phyloP scores from a whole-genome alignment of 2,797 vertebrate species.

The Sebastes baramenuke region DNA sequence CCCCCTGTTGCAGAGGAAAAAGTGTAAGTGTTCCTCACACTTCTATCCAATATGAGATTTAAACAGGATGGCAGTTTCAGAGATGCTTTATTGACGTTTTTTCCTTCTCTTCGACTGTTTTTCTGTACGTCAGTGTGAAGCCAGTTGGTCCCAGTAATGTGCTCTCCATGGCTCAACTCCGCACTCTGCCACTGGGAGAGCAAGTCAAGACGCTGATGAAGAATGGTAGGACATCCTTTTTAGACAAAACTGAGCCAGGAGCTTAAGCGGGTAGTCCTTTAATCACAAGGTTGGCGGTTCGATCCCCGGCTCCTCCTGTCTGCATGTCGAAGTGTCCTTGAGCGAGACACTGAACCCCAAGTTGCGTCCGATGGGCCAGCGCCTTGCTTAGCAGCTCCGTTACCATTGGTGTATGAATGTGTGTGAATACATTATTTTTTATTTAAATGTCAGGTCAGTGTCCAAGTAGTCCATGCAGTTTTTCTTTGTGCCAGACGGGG shows the following conservation, averaged over 20 bases:
- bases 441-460: too few relatives aligned
- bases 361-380: too few relatives aligned
- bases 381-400: not conserved
- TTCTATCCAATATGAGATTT: not conserved
- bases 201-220: conserved; percentile 98
- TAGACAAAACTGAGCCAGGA: not conserved
- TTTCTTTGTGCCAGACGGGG: not conserved
- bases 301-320: too few relatives aligned
- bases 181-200: conserved; percentile 92
- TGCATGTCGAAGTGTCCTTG: too few relatives aligned
- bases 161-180: conserved; percentile 96
- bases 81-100: not conserved
- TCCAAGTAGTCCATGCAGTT: not conserved
- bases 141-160: conserved; percentile 94
- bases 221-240: conserved; percentile 84
- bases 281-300: too few relatives aligned
- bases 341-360: too few relatives aligned
- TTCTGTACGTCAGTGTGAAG: conserved; percentile 81
- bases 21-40: conserved; percentile 82
- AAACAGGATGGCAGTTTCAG: not conserved
- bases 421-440: not conserved
- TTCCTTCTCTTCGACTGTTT: not conserved
- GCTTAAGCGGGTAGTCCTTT: too few relatives aligned
- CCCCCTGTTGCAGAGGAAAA: conserved; percentile 92
- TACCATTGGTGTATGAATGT: not conserved